Percentiles rank a stretch among this genome's conserved stretches.
phyloP scores from a whole-genome alignment of 2,797 vertebrate genomes.

The Syngnathus rostellatus region DNA sequence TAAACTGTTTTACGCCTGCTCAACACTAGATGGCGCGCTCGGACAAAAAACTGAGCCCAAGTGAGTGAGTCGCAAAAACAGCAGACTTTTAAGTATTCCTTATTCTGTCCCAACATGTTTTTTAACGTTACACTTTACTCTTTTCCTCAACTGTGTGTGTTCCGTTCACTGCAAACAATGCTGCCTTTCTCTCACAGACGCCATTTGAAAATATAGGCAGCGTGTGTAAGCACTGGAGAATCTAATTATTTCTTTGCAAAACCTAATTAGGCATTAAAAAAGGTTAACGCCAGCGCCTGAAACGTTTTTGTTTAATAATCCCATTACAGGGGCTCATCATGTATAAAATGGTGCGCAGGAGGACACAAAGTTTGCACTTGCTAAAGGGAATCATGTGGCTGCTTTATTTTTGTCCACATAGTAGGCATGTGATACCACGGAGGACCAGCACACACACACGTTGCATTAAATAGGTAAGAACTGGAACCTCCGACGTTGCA shows the following conservation, averaged over 20 bases:
- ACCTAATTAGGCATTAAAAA: slow-evolving; percentile 99
- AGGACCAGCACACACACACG: slow-evolving; percentile 38
- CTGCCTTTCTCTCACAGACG: slow-evolving; percentile 76
- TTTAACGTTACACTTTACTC: slow-evolving; percentile 75
- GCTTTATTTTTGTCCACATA: slow-evolving; percentile 75
- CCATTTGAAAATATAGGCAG: slow-evolving; percentile 98
- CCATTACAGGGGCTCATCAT: slow-evolving; percentile 99
- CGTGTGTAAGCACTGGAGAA: slow-evolving; percentile 98
- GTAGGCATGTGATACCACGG: slow-evolving; percentile 49
- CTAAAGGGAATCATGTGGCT: slow-evolving; percentile 77
- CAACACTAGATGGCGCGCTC: slow-evolving; percentile 32
- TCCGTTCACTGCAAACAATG: slow-evolving; percentile 51
- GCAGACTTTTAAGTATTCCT: slow-evolving; percentile 56
- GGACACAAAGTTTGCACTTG: slow-evolving; percentile 99
- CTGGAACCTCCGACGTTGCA: slow-evolving; percentile 43
- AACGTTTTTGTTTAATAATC: slow-evolving; percentile 99
- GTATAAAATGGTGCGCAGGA: slow-evolving; percentile 99
- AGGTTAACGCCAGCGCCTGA: slow-evolving; percentile 99
- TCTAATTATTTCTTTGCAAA: slow-evolving; percentile 99
- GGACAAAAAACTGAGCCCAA: slow-evolving; percentile 12
- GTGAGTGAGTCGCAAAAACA: slow-evolving; percentile 31
- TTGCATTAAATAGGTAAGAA: slow-evolving; percentile 59
- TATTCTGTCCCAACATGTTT: slow-evolving; percentile 94
- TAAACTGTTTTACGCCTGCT: not conserved
- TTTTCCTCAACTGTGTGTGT: slow-evolving; percentile 45